These are phyloP conservation scores for Hyperoodon ampullatus DNA, from an alignment of 2,113 vertebrate genomes.

Conservation along the genomic window DNA sequence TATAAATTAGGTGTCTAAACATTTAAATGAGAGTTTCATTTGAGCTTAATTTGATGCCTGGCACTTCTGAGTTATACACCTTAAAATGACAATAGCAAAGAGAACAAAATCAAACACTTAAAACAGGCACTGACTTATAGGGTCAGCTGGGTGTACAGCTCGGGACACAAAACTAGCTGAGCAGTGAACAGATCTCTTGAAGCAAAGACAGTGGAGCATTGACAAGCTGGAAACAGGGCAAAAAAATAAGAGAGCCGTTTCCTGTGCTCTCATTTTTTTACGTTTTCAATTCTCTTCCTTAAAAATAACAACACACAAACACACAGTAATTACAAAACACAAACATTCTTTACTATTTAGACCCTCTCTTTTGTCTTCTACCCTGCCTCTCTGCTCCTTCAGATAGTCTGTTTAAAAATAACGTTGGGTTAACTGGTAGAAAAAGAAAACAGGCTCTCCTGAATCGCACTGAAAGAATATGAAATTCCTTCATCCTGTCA, in stretches of 20 bases:
- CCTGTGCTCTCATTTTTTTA: slow-evolving; percentile 41
- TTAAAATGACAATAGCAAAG: slow-evolving; percentile 76
- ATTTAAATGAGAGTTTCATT: slow-evolving; percentile 81
- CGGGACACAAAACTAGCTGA: slow-evolving; percentile 72
- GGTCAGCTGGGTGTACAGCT: slow-evolving; percentile 45
- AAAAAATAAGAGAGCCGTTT: slow-evolving; percentile 72
- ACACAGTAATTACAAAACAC: background rate
- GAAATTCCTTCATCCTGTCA: slow-evolving; percentile 66
- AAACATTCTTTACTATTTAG: background rate
- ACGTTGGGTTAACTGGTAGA: slow-evolving; percentile 1
- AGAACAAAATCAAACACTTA: slow-evolving; percentile 79
- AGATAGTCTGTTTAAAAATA: slow-evolving; percentile 24
- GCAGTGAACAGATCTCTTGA: slow-evolving; percentile 67
- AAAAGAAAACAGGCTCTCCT: slow-evolving; percentile 70
- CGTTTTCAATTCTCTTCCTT: slow-evolving; percentile 43
- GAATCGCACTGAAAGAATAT: slow-evolving; percentile 61
- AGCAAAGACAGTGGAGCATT: slow-evolving; percentile 63
- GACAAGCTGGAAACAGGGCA: slow-evolving; percentile 67
- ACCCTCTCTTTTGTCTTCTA: background rate
- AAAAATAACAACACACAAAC: background rate
- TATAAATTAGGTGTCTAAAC: slow-evolving; percentile 81
- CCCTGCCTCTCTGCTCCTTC: slow-evolving; percentile 1
- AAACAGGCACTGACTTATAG: slow-evolving; percentile 61
- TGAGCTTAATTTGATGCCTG: slow-evolving; percentile 83
- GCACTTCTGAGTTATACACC: slow-evolving; percentile 77